Base-by-base conservation (phyloP, 2,888 invertebrate species). In the Drosophila atroscutellata region DNA sequence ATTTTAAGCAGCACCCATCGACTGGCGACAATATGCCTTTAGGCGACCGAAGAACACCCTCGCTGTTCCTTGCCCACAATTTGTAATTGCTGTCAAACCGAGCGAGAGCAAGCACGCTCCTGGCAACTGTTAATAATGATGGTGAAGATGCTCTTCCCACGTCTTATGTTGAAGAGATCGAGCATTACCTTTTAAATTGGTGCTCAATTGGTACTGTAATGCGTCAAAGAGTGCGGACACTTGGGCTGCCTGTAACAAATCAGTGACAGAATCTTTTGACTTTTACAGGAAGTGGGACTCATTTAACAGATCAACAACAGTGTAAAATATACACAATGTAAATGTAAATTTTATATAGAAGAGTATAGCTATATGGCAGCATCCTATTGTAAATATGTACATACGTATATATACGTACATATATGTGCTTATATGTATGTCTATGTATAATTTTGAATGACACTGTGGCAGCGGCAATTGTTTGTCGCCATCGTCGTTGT, bases 111-210 rank as follows among this genome's bases (percentile, higher is more conserved):
- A 20, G 42, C 34, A 24, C 45, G 64, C 58, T 78, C 64, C 67
- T 81, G 80, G 80, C 65, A 78, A 85, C 81, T 76, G 78, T 78
- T 85, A 86, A 86, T 88, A 84, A 83, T 83, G 81, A 73, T 87
- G 88, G 78, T 82, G 80, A 77, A 77, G 76, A 59, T 68, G 63
- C 67, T 54, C 72, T 57, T 65, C 37, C 65, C 30, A 26, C 6
- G 30, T 26, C 45, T 49, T 15, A 20, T 15, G 20, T 59, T 65
- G 75, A 83, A 65, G 72, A 57, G 37, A 24, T 34, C 47, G 11
- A 42, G 32, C 42, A 32, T 20, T 34, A 20, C 20, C 8, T 45
- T 20, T 45, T 8, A 15, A 45, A 45, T 45, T 45, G 3, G 20
- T 26, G 32, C 20, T 13, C 13, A 45, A 45, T 45, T 45, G 45